Conservation (phyloP, 2,888 invertebrate genomes). For the Suillia variegata region DNA sequence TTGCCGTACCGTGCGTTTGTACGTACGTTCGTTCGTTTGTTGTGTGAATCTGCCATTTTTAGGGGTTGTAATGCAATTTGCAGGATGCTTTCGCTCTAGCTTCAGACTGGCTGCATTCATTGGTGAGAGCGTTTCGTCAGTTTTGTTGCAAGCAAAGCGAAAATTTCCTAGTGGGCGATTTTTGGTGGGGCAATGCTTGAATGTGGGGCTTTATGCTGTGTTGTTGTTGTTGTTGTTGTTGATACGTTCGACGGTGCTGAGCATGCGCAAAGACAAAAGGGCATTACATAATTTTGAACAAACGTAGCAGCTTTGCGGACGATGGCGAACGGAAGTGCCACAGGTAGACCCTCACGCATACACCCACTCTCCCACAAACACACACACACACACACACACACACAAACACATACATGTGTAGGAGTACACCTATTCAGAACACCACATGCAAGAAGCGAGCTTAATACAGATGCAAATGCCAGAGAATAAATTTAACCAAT, state of each 20-base stretch:
- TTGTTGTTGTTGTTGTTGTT: not conserved
- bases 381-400: conserved; percentile 14
- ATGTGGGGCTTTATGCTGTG: not conserved
- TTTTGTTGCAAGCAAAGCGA: no score
- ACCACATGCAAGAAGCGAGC: no score
- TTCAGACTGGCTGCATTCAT: conserved; percentile 19
- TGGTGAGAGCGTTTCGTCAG: not conserved
- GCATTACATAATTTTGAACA: conserved; percentile 38
- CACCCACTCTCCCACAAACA: conserved; percentile 9
- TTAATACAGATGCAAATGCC: not conserved
- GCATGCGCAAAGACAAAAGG: conserved; percentile 36
- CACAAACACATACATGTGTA: not conserved
- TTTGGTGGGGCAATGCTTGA: not conserved
- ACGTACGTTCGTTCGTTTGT: no score
- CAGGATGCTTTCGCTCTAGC: not conserved
- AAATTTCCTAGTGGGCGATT: conserved; percentile 32
- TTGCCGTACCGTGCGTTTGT: no score
- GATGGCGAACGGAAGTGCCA: conserved; percentile 25
- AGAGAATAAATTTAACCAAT: not conserved
- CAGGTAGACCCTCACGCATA: conserved; percentile 25
- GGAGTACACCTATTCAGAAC: not conserved
- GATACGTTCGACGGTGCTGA: conserved; percentile 29
- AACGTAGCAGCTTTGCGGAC: conserved; percentile 25
- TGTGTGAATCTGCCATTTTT: no score
- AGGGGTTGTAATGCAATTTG: conserved; percentile 33